These are phyloP conservation scores for Portevinia maculata DNA, from an alignment of 2,888 invertebrate genomes.

Conservation along the genomic window DNA sequence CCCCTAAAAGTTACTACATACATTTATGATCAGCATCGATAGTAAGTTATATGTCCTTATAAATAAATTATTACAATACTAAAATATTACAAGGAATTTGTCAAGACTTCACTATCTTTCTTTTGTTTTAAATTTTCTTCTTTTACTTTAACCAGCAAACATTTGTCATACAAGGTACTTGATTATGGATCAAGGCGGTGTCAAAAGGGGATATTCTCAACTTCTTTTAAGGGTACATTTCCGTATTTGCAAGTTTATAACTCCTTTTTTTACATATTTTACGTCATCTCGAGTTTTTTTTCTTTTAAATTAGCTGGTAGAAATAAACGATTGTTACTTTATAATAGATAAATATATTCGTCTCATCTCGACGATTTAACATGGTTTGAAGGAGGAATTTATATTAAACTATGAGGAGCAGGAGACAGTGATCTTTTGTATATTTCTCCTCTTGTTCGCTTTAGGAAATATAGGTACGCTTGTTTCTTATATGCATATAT, in stretches of 20 bases:
- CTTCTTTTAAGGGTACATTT: slow-evolving; percentile 53
- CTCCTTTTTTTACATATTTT: slow-evolving; percentile 52
- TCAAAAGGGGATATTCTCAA: slow-evolving; percentile 45
- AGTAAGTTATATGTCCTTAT: slow-evolving; percentile 71
- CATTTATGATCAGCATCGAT: too few species aligned
- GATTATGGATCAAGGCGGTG: slow-evolving; percentile 47
- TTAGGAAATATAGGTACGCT: slow-evolving; percentile 70
- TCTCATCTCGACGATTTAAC: slow-evolving; percentile 39
- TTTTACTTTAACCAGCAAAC: slow-evolving; percentile 42
- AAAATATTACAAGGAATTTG: slow-evolving; percentile 70
- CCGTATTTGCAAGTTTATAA: slow-evolving; percentile 43
- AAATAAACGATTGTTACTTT: slow-evolving; percentile 62
- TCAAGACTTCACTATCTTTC: slow-evolving; percentile 44
- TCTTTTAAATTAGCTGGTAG: slow-evolving; percentile 56
- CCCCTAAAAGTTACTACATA: too few species aligned
- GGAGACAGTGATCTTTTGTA: slow-evolving; percentile 6
- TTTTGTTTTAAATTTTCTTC: too few species aligned
- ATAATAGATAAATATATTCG: slow-evolving; percentile 59
- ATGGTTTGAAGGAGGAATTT: slow-evolving; percentile 55
- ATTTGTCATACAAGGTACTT: slow-evolving; percentile 38
- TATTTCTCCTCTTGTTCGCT: slow-evolving; percentile 50
- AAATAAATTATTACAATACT: slow-evolving; percentile 73
- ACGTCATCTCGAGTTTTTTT: slow-evolving; percentile 39
- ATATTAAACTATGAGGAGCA: slow-evolving; percentile 50
- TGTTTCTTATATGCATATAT: slow-evolving; percentile 65